Base-by-base conservation (phyloP, 2,797 vertebrate genomes). In the Cetoscarus ocellatus region DNA sequence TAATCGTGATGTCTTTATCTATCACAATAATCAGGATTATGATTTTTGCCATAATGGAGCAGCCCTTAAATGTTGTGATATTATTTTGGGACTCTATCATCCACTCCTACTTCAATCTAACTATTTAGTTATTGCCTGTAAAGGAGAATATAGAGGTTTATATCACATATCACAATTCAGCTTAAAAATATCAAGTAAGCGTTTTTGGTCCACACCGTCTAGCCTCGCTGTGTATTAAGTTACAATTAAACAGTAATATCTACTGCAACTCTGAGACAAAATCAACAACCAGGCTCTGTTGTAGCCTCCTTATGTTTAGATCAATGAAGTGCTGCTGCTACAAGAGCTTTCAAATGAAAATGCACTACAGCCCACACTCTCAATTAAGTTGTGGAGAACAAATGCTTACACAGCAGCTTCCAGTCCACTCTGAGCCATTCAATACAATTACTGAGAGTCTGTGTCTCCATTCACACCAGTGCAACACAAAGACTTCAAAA, bases 301-400 rank as follows among this genome's bases (percentile, higher is more conserved):
- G 19, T 35, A 17, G 51, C 62, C 74, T 64, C 18, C 18, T 65
- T 11, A 17, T 34, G 63, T 61, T 48, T 6, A 38, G 56, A 70
- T 79, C 75, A 80, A 75, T 77, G 44, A 61, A 49, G 56, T 17
- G 49, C 48, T 53, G 9, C 48, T 17, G 66, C 59, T 39, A 60
- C 56, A 50, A 42, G 75, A 35, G 51, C 50, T 54, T 11, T 73
- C 62, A 65, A 72, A 81, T 11, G n/a, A 43, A 71, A 80, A 72
- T 18, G 59, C 13, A 43, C n/a, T 10, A 42, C 36, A 51, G 59
- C 54, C n/a, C 13, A 17, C 44, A 34, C 35, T 38, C 18, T 12
- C 56, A 71, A 69, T 70, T 19, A 67, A 70, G 42, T 53, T 61
- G 61, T 6, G 51, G 35, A 67, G 52, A 50, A 68, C 3, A 6